Base-by-base conservation (phyloP, 2,888 invertebrate species). In the Bombylius discolor region DNA sequence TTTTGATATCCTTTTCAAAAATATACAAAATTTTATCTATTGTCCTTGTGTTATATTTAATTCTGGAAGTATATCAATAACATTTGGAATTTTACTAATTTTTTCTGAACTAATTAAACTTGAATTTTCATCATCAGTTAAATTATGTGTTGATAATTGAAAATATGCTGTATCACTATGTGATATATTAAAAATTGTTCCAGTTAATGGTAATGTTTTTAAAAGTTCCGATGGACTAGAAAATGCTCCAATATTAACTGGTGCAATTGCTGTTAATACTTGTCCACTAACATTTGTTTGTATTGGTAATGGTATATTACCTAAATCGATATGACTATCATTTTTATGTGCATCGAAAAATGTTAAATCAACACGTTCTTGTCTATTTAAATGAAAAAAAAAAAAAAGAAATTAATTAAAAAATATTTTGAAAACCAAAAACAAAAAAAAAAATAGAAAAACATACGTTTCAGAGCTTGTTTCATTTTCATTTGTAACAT, bases 281-380 rank as follows among this genome's bases (percentile, higher is more conserved):
- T 78, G 76, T 1, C 79, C 78, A 53, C 75, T 76, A 34, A 79
- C 68, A 61, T 79, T 79, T 3, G 79, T 78, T 63, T 79, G 78
- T 14, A 79, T 71, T 47, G 79, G 79, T 42, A 78, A 58, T 9
- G 79, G 79, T 36, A 80, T 78, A 55, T 76, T 74, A 51, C 77
- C 77, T 51, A 79, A 65, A 64, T 79, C 75, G 42, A 79, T 73
- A 56, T 72, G 67, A 46, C 73, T 76, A 34, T 73, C 70, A 60
- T 79, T 79, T 51, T 68, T 68, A 51, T 70, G 70, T 9, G 78
- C 76, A 63, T 78, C 76, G 61, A 72, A 80, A 66, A 79, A 78
- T 32, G 78, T 77, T 45, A 80, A 64, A 62, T 79, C 78, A 1
- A 80, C 74, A 57, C 78, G 75, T 64, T 79, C 78, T 56, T 77